Conservation (phyloP, 2,113 vertebrate genomes). For the Phaethornis superciliosus region DNA sequence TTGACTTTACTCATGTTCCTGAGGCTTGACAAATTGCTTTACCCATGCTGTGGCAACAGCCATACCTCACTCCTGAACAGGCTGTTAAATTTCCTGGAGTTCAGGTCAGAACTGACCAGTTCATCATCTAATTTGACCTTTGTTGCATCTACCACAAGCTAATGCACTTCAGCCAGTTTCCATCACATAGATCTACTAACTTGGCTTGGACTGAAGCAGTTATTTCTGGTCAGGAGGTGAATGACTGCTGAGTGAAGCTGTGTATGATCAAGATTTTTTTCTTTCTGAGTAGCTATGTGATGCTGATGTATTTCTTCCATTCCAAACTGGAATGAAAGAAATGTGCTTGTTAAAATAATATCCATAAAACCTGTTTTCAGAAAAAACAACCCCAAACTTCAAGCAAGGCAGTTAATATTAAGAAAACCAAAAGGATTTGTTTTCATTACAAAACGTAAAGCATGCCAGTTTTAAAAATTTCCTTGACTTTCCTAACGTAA, state of each 20-base stretch:
- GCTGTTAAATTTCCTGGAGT: neutral
- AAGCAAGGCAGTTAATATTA: neutral
- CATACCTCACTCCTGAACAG: neutral
- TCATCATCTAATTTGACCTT: slow-evolving; percentile 16
- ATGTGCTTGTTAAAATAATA: slow-evolving; percentile 18
- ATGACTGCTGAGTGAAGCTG: neutral
- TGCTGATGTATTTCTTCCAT: neutral
- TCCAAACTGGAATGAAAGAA: slow-evolving; percentile 18
- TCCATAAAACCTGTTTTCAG: neutral
- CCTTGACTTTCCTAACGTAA: neutral
- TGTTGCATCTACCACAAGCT: neutral
- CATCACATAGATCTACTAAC: neutral
- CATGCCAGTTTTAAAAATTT: neutral
- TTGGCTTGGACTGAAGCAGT: neutral
- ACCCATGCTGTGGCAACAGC: neutral
- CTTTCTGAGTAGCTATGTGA: neutral
- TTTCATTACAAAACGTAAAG: neutral
- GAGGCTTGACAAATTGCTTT: slow-evolving; percentile 16
- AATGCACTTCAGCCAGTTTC: neutral
- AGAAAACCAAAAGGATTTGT: neutral
- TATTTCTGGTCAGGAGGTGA: slow-evolving; percentile 27
- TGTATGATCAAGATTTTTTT: neutral
- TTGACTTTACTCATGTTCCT: neutral
- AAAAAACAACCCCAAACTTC: neutral
- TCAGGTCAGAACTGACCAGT: neutral